Percentiles rank a stretch among this genome's conserved stretches.
phyloP scores from a whole-genome alignment of 2,797 vertebrate genomes.

The Hirundo rustica region DNA sequence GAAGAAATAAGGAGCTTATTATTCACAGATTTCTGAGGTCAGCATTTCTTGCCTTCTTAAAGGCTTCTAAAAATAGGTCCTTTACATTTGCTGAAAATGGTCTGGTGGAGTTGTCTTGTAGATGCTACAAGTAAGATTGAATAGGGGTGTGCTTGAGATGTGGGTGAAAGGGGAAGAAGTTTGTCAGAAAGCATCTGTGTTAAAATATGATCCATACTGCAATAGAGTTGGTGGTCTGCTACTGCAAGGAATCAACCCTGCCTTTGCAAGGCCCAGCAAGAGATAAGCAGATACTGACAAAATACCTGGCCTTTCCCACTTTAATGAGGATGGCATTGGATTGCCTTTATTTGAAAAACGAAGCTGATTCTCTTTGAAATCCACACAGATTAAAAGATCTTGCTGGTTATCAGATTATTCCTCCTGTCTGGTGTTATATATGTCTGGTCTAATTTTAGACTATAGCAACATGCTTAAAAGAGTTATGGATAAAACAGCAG shows the following conservation, averaged over 20 bases:
- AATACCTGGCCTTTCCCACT: background rate
- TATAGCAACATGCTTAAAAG: background rate
- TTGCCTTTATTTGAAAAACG: background rate
- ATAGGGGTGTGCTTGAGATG: background rate
- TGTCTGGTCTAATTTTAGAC: constrained; percentile 5
- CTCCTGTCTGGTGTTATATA: background rate
- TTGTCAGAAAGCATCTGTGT: background rate
- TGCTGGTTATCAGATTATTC: constrained; percentile 12
- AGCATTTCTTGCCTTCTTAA: constrained; percentile 25
- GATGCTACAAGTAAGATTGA: background rate
- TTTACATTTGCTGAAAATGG: background rate
- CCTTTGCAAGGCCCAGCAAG: background rate
- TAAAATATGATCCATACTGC: background rate
- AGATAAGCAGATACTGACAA: background rate
- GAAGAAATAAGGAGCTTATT: background rate
- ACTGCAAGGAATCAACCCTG: background rate
- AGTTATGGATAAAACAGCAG: background rate
- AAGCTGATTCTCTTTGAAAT: background rate
- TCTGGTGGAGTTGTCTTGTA: background rate
- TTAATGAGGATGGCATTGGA: background rate
- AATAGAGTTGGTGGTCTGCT: background rate
- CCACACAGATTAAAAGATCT: background rate
- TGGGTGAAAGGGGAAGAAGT: background rate
- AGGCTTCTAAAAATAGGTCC: constrained; percentile 11
- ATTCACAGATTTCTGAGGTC: constrained; percentile 22